Percentiles rank a stretch among this genome's conserved stretches.
Evolutionary conservation across 2,797 vertebrate species (phyloP).

Genomic region (Antennarius maculatus): DNA sequence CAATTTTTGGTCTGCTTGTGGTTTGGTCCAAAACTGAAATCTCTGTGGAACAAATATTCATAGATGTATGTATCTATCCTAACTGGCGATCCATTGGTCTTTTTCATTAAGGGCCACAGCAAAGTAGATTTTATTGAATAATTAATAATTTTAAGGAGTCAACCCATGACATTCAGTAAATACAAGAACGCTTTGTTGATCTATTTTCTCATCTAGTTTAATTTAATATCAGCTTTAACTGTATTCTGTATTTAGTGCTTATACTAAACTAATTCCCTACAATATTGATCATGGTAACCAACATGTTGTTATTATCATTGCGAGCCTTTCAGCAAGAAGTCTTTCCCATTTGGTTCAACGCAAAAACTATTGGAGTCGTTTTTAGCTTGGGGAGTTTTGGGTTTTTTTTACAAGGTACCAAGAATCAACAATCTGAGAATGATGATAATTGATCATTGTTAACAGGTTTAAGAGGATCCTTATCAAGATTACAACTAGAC

Average conservation of each 20-base stretch:
- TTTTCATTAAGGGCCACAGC: no score
- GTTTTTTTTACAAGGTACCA: background rate
- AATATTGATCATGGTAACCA: background rate
- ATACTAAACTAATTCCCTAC: no score
- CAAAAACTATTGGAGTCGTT: background rate
- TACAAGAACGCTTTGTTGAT: background rate
- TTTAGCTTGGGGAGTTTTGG: background rate
- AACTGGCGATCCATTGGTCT: no score
- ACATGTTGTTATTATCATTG: background rate
- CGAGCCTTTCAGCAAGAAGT: background rate
- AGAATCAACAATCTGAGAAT: background rate
- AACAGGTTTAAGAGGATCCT: constrained; percentile 83
- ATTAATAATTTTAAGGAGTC: background rate
- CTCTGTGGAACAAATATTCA: no score
- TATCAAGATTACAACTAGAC: constrained; percentile 89
- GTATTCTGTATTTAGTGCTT: background rate
- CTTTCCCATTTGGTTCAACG: background rate
- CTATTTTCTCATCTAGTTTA: background rate
- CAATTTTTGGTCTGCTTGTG: no score
- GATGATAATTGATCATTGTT: background rate
- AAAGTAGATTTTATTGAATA: no score
- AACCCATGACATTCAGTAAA: background rate
- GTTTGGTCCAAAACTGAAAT: no score
- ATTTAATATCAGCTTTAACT: background rate
- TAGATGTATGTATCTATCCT: no score